Percentiles rank a stretch among this genome's conserved stretches.
phyloP scores from a whole-genome alignment of 2,797 vertebrate genomes.

The Furcifer pardalis region DNA sequence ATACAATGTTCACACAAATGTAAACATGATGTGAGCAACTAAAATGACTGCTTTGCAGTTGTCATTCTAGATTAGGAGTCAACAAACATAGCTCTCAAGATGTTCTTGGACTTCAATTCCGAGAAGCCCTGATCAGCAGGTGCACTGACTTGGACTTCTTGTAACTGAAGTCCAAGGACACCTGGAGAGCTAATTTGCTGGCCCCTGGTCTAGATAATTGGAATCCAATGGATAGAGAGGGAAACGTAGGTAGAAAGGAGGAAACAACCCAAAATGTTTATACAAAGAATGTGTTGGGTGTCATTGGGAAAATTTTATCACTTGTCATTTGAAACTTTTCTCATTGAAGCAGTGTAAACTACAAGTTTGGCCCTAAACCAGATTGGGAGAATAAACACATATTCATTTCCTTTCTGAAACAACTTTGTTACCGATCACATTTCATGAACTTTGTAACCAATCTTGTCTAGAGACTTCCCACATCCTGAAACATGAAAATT shows the following conservation, averaged over 20 bases:
- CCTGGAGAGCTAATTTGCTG: too few species aligned
- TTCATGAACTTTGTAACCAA: neutral
- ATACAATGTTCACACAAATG: slow-evolving; percentile 73
- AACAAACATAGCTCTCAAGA: too few species aligned
- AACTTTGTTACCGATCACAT: neutral
- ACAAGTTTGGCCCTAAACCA: slow-evolving; percentile 4
- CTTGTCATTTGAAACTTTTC: neutral
- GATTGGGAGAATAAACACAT: slow-evolving; percentile 1
- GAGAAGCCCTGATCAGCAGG: too few species aligned
- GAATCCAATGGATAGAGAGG: slow-evolving; percentile 41
- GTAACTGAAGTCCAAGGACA: too few species aligned
- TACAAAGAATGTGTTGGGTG: neutral
- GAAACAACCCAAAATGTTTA: slow-evolving; percentile 36
- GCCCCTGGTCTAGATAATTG: slow-evolving; percentile 28
- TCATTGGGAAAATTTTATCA: neutral
- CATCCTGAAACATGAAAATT: slow-evolving; percentile 4
- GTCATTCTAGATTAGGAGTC: too few species aligned
- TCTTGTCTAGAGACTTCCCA: neutral
- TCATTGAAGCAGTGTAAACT: neutral
- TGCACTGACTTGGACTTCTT: too few species aligned
- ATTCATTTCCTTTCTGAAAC: slow-evolving; percentile 22
- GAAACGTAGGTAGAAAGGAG: slow-evolving; percentile 49
- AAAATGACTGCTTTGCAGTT: neutral
- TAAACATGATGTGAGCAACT: slow-evolving; percentile 47
- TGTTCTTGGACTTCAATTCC: too few species aligned